Evolutionary conservation across 1,140 invertebrate genomes (phyloP).

Genomic region (Listronotus bonariensis): DNA sequence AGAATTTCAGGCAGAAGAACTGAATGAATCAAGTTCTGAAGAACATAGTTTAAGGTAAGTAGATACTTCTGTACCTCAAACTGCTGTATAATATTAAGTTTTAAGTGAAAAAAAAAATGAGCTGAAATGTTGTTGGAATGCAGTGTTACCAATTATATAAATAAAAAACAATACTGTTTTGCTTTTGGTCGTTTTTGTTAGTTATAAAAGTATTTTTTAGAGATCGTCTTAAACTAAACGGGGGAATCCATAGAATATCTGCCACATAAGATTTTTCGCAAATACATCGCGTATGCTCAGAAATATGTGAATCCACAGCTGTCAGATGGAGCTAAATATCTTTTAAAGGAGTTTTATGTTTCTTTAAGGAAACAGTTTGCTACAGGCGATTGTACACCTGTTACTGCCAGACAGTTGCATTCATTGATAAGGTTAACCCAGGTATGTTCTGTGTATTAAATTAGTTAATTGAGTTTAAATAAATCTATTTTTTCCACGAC

Average conservation of each 20-base stretch:
- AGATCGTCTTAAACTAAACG: constrained; percentile 37
- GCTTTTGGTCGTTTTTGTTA: no score
- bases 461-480: no score
- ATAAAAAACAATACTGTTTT: no score
- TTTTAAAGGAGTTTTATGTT: constrained; percentile 83
- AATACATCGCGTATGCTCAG: constrained; percentile 90
- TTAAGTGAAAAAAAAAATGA: no score
- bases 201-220: constrained; percentile 39
- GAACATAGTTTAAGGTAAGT: constrained; percentile 16
- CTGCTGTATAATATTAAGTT: no score
- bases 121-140: no score
- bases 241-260: constrained; percentile 72
- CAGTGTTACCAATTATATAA: no score
- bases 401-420: constrained; percentile 85
- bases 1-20: constrained; percentile 2
- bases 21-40: neutral
- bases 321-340: constrained; percentile 67
- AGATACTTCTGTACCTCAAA: no score
- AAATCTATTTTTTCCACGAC: no score
- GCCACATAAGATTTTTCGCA: constrained; percentile 76
- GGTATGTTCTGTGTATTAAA: no score
- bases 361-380: constrained; percentile 73
- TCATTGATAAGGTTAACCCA: constrained; percentile 87
- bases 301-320: constrained; percentile 87
- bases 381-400: constrained; percentile 61